These are phyloP conservation scores for Oreochromis mossambicus DNA, from an alignment of 2,797 vertebrate genomes.

Conservation along the genomic window DNA sequence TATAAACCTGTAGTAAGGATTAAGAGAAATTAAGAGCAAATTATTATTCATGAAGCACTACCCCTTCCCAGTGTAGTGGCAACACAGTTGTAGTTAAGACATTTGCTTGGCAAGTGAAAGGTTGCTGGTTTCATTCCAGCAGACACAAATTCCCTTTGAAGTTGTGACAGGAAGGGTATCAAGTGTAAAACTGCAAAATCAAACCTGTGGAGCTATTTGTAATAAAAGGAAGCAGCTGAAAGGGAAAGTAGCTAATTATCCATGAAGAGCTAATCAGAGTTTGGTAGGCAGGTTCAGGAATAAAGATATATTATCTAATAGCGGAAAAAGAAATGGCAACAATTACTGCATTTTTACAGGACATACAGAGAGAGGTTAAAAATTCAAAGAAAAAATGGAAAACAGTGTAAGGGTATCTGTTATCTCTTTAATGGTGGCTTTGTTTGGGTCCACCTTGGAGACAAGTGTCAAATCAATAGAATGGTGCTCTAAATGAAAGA, in stretches of 20 bases:
- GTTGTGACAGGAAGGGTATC: no score
- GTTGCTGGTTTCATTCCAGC: no score
- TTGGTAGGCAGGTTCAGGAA: not conserved
- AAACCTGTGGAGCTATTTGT: rapidly evolving
- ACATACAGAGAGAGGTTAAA: not conserved
- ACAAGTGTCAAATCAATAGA: not conserved
- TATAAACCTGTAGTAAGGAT: constrained; percentile 37
- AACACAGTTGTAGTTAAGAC: no score
- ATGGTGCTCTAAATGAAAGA: not conserved
- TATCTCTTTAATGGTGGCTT: not conserved
- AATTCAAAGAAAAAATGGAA: not conserved
- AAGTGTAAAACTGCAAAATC: no score
- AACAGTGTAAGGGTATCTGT: not conserved
- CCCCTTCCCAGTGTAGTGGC: no score
- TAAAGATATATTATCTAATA: not conserved
- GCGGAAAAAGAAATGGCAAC: not conserved
- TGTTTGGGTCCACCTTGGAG: not conserved
- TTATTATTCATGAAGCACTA: no score
- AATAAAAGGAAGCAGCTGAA: not conserved
- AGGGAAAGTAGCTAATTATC: not conserved
- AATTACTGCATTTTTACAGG: not conserved
- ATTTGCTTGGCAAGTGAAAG: no score
- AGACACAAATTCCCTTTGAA: no score
- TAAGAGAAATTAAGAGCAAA: not conserved
- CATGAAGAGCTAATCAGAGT: not conserved